These are phyloP conservation scores for Myxocyprinus asiaticus DNA, from an alignment of 2,113 vertebrate species.

Conservation along the genomic window DNA sequence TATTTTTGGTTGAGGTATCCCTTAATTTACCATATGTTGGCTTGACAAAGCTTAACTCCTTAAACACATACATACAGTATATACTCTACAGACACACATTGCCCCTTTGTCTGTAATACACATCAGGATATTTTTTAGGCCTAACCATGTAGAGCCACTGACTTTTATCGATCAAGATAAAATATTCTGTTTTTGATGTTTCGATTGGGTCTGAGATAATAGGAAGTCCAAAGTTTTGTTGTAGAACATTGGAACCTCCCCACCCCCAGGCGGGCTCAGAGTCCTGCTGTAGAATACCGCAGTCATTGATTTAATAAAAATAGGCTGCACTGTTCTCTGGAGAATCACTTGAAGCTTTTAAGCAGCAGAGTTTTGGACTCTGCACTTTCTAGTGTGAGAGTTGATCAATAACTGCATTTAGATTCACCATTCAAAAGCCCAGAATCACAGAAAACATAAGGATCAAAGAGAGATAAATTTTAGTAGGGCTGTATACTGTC, in stretches of 20 bases:
- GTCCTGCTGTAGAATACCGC: background rate
- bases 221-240: constrained; percentile 1
- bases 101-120: background rate
- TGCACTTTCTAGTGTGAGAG: constrained; percentile 25
- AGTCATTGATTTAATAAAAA: constrained; percentile 22
- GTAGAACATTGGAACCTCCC: constrained; percentile 18
- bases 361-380: constrained; percentile 14
- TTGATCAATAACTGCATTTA: constrained; percentile 29
- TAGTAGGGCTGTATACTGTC: background rate
- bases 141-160: background rate
- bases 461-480: constrained; percentile 8
- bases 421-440: background rate
- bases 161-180: background rate
- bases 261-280: constrained; percentile 7
- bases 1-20: too few relatives aligned
- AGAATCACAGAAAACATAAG: background rate
- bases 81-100: too few relatives aligned
- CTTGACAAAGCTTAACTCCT: too few relatives aligned
- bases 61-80: too few relatives aligned
- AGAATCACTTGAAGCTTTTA: constrained; percentile 29
- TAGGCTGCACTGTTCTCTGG: constrained; percentile 5
- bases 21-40: too few relatives aligned
- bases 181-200: background rate
- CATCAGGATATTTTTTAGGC: constrained; percentile 4
- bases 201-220: background rate